Base-by-base conservation (phyloP, 1,140 invertebrate species). In the Coptotermes formosanus region DNA sequence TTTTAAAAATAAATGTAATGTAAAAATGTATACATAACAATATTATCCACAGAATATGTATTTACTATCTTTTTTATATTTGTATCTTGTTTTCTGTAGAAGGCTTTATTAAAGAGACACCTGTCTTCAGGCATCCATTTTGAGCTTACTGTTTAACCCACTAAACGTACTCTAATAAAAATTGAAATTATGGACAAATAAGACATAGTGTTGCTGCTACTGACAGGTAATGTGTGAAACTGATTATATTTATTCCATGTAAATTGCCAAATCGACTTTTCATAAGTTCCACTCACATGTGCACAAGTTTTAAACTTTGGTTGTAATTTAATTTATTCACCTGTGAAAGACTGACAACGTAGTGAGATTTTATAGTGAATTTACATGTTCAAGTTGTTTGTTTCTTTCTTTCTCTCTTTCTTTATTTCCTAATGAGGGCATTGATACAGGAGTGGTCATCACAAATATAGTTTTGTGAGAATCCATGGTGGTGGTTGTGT, bases 291-390 rank as follows among this genome's bases (percentile, higher is more conserved):
- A 75, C 6, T 75, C n/a, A 75, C 25, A 75, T 75, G n/a, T 75
- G n/a, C 16, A 75, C 64, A 75, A 30, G 30, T 75, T 9, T 75
- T 25, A 75, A 25, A 75, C 25, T 75, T 75, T 75, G 25, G 25
- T 25, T 16, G n/a, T 8, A 75, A 75, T 75, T 75, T 75, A 30
- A 75, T 75, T 75, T 75, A 75, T 75, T 75, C 14, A 75, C 11
- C 25, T 75, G 64, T 75, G n/a, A 75, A 75, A 75, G 64, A 75
- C 64, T 75, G 64, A 75, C 64, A 75, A 75, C n/a, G 30, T 75
- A 75, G 64, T 75, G 64, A 75, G 64, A 75, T 75, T 75, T 75
- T 75, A 75, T 75, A 75, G 25, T 55, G 52, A 75, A 75, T 25
- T 75, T 75, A 75, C 25, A 48, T 48, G 45, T 48, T 16, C 19